Base-by-base conservation (phyloP, 1,140 invertebrate genomes). In the Meteorus sp. region DNA sequence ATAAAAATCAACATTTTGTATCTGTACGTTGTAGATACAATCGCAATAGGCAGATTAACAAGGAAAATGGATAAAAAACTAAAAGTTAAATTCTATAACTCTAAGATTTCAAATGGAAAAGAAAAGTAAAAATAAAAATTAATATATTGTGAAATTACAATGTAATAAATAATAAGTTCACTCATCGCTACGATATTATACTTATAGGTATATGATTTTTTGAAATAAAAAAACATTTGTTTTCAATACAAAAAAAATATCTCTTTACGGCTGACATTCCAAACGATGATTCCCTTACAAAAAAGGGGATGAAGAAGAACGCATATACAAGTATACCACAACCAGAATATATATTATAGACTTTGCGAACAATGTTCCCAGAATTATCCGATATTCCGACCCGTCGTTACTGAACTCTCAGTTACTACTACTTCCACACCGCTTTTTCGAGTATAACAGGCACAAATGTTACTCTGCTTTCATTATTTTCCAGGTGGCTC, bases 201-300 rank as follows among this genome's bases (percentile, higher is more conserved):
- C 64, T 71, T 76, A 76, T 58, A 58, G 43, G 47, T 67, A 71
- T 77, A 74, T 76, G 76, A 79, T 77, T 79, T 79, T 39, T 77
- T 73, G 60, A 76, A 79, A 77, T 79, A 78, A 79, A 43, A 55
- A 77, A 78, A 76, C 64, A 73, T 77, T 79, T 78, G 76, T 77
- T 78, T 79, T 75, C 67, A 76, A 76, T 72, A 73, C 59, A 68
- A 39, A 41, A 43, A 47, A 60, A 56, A 31, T 56, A 62, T 56
- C 43, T 52, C 22, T 29, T 37, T 20, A 48, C 17, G 45, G 31
- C 45, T 58, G 56, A 57, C 47, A 58, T 51, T 58, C 56, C 56
- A 58, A 58, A 58, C 56, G 47, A 58, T 51, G 9, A 29, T 5
- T n/a, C n/a, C n/a, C n/a, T n/a, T n/a, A n/a, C n/a, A n/a, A n/a